Conservation (phyloP, 37 sponge, comb jelly and placozoan genomes). For the Cliona cf. orientalis region DNA sequence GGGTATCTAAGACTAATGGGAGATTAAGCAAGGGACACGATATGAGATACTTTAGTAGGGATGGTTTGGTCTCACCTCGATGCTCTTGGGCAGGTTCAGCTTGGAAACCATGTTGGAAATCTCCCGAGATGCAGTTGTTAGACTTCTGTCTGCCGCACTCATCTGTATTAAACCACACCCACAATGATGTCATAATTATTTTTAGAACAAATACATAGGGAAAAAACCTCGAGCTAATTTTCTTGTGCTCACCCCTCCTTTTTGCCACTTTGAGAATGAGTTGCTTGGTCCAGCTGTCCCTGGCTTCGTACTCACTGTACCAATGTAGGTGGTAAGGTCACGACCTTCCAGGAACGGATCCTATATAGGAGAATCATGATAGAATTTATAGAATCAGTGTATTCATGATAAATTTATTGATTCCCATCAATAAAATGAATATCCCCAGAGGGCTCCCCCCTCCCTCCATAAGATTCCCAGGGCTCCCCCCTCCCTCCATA, state of each 20-base stretch:
- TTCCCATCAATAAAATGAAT: too few relatives aligned
- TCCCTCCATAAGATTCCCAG: too few relatives aligned
- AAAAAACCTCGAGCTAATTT: background rate
- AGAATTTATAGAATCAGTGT: too few relatives aligned
- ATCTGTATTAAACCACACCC: constrained; percentile 16
- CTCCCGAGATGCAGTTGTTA: constrained; percentile 84
- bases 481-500: too few relatives aligned
- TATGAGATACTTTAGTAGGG: background rate
- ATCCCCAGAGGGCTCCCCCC: too few relatives aligned
- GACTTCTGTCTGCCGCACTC: constrained; percentile 66
- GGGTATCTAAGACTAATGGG: background rate
- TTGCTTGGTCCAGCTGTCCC: constrained; percentile 32
- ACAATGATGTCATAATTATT: background rate
- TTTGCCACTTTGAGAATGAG: constrained; percentile 71
- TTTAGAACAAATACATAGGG: background rate
- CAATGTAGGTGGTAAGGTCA: constrained; percentile 84
- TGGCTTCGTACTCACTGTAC: constrained; percentile 40
- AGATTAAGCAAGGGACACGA: background rate
- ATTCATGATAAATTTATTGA: too few relatives aligned
- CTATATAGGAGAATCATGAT: too few relatives aligned
- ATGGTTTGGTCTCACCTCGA: constrained; percentile 67
- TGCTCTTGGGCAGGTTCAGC: constrained; percentile 86
- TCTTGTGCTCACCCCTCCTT: constrained; percentile 57
- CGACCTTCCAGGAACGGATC: constrained; percentile 80
- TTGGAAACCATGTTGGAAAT: constrained; percentile 91